Evolutionary conservation across 2,113 vertebrate species (phyloP).

Genomic region (Urocynchramus pylzowi): DNA sequence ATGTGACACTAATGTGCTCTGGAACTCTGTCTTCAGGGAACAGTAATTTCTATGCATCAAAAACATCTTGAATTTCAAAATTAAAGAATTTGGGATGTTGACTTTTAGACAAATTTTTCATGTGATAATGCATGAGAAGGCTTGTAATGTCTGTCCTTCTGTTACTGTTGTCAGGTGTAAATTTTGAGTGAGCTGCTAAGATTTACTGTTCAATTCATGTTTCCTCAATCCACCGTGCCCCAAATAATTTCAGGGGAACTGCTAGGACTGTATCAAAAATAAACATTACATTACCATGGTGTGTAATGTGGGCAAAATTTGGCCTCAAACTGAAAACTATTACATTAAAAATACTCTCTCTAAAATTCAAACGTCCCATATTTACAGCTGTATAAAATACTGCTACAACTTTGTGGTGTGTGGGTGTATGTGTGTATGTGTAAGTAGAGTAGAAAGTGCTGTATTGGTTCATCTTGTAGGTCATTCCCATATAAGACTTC

Average conservation of each 20-base stretch:
- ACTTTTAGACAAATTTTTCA: neutral
- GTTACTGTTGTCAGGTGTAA: neutral
- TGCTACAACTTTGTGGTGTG: neutral
- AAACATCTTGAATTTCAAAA: neutral
- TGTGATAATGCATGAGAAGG: neutral
- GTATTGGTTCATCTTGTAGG: neutral
- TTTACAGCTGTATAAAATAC: neutral
- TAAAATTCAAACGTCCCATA: neutral
- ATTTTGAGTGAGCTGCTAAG: neutral
- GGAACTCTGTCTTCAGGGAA: neutral
- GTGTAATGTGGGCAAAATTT: neutral
- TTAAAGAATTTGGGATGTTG: neutral
- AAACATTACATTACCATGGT: neutral
- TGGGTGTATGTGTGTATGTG: neutral
- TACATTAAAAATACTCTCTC: neutral
- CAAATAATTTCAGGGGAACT: neutral
- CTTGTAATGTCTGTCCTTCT: neutral
- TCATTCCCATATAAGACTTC: neutral
- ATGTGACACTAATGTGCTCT: accelerated
- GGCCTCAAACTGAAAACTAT: neutral
- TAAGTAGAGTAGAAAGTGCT: neutral
- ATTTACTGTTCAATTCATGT: neutral
- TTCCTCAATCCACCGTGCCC: neutral
- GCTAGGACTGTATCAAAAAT: neutral
- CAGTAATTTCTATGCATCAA: neutral